Percentiles rank a stretch among this genome's conserved stretches.
Evolutionary conservation across 2,888 invertebrate species (phyloP).

Genomic region (Diaperis boleti): DNA sequence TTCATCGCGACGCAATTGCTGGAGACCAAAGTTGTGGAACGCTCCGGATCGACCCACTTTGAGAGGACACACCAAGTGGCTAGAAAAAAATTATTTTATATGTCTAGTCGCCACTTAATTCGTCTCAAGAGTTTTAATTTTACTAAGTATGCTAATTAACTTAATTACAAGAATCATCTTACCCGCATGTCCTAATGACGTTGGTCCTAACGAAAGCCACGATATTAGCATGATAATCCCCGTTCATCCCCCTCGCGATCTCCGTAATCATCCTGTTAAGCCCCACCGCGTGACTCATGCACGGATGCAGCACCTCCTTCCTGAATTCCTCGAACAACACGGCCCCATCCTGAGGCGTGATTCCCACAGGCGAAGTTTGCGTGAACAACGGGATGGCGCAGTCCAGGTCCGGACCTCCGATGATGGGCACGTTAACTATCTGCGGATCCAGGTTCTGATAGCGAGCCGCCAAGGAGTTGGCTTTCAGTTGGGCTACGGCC

Average conservation of each 20-base stretch:
- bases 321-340: constrained; percentile 23
- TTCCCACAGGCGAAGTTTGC: constrained; percentile 67
- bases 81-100: constrained; percentile 43
- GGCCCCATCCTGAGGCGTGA: constrained; percentile 55
- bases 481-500: constrained; percentile 65
- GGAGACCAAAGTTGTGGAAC: constrained; percentile 67
- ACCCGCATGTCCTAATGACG: constrained; percentile 58
- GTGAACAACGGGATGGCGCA: constrained; percentile 76
- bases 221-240: constrained; percentile 55
- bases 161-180: constrained; percentile 42
- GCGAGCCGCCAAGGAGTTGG: constrained; percentile 74
- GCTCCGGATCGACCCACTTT: constrained; percentile 68
- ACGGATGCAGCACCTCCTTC: constrained; percentile 38
- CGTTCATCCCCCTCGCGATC: constrained; percentile 60
- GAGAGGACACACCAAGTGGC: constrained; percentile 63
- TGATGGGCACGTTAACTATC: constrained; percentile 73
- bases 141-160: too few relatives aligned
- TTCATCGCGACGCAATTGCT: constrained; percentile 66
- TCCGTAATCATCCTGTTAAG: constrained; percentile 59
- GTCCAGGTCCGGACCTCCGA: constrained; percentile 75
- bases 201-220: constrained; percentile 59
- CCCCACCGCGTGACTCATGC: constrained; percentile 55
- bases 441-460: constrained; percentile 71
- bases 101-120: neutral
- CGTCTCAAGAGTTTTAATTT: too few relatives aligned